A percentile compares a stretch with the other conserved stretches of the same genome.
Conservation (phyloP, 2,797 vertebrate species). For the Neopelma chrysocephalum region DNA sequence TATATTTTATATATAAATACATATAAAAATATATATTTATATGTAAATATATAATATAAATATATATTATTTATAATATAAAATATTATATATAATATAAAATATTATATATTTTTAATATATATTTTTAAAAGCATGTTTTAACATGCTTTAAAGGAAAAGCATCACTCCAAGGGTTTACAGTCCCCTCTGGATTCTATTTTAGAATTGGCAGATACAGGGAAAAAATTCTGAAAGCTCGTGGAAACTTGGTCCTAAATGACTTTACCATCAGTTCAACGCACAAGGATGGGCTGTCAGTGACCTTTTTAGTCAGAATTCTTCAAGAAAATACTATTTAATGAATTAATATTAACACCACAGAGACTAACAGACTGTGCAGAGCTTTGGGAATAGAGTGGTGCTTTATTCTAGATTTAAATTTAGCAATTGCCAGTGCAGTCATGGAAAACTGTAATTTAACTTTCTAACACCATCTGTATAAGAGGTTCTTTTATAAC, state of each 20-base stretch:
- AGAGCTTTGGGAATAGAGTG: not conserved
- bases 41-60: no score
- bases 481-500: not conserved
- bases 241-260: not conserved
- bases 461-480: not conserved
- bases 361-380: not conserved
- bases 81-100: no score
- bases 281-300: not conserved
- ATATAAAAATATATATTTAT: no score
- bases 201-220: not conserved
- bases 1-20: not conserved
- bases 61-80: no score
- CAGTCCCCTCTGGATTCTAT: not conserved
- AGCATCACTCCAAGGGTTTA: not conserved
- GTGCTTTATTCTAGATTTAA: not conserved
- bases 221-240: not conserved
- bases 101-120: no score
- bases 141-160: not conserved
- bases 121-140: not conserved
- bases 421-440: not conserved
- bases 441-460: not conserved
- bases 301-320: not conserved
- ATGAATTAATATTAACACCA: not conserved
- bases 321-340: not conserved
- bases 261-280: not conserved